Base-by-base conservation (phyloP, 2,113 vertebrate species). In the Notothenia rossii region DNA sequence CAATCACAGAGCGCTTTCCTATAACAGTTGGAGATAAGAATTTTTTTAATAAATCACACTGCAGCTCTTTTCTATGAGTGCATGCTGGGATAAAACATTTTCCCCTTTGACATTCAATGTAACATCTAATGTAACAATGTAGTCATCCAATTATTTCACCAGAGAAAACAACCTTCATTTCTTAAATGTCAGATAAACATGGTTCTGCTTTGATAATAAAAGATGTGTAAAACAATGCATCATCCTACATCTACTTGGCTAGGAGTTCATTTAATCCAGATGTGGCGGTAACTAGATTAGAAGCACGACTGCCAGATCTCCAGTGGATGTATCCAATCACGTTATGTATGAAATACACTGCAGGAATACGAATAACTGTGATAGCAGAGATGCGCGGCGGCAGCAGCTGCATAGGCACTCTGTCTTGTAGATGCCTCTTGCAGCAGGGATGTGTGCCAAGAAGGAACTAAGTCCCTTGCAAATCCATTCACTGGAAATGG, bases 401-500 rank as follows among this genome's bases (percentile, higher is more conserved):
- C 84, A 15, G 81, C 84, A 81, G 85, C 82, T 88, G 86, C 72
- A 77, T 61, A 80, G 82, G 78, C 83, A 48, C 78, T 84, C 65
- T 78, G 77, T 81, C 81, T 84, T 80, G 48, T 75, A 85, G 81
- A 59, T 84, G 83, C 79, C 71, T 79, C 85, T 83, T 29, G 66
- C 77, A 80, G 82, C 59, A 33, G 64, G 62, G 86, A 55, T 22
- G 84, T 72, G 77, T 70, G 92, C 91, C 92, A 93, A 83, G 83
- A 82, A 75, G 79, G 79, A 86, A 90, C 91, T 89, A 89, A 90
- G 84, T 88, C 84, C 88, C 85, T 79, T 91, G 85, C 87, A 89
- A 92, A 92, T 92, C 89, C 91, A 92, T 92, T 92, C 91, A 90
- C 70, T 82, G 87, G 77, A 68, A 89, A 89, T 87, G 90, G 88